Conservation (phyloP, 1,140 invertebrate genomes). For the Lerema accius region DNA sequence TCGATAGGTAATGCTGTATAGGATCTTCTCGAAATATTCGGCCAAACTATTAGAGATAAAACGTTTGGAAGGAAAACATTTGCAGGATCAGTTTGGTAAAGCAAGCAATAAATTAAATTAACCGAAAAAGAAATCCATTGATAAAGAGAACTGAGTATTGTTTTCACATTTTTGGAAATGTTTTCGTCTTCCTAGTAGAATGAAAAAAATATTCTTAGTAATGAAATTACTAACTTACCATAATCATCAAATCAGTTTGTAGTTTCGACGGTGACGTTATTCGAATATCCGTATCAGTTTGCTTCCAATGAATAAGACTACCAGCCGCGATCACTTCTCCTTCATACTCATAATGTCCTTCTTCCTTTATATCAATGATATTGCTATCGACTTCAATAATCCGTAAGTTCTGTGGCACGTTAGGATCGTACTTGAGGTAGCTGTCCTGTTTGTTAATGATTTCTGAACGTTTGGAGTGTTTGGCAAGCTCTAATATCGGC, state of each 20-base stretch:
- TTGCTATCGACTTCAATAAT: constrained; percentile 73
- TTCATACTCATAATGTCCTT: constrained; percentile 52
- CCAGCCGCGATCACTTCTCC: constrained; percentile 65
- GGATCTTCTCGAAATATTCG: too few species aligned
- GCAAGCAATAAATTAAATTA: too few species aligned
- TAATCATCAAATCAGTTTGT: constrained; percentile 72
- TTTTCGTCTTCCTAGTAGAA: too few species aligned
- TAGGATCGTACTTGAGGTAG: constrained; percentile 71
- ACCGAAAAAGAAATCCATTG: too few species aligned
- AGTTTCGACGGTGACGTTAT: constrained; percentile 61
- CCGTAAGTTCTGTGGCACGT: constrained; percentile 70
- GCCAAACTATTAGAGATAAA: too few species aligned
- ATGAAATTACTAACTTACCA: too few species aligned
- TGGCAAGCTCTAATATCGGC: constrained; percentile 62
- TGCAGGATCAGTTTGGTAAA: too few species aligned
- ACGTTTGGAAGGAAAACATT: too few species aligned
- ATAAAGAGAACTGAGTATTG: too few species aligned
- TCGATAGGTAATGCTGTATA: too few species aligned
- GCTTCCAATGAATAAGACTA: constrained; percentile 59
- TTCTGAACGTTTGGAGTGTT: constrained; percentile 62
- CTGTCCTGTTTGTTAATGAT: constrained; percentile 56
- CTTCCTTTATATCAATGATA: constrained; percentile 70
- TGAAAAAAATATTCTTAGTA: too few species aligned
- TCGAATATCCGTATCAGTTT: constrained; percentile 60
- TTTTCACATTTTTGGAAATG: too few species aligned